Percentiles rank a stretch among this genome's conserved stretches.
These are phyloP conservation scores for Agrotis clavis DNA, from an alignment of 2,888 invertebrate species.

Conservation along the genomic window DNA sequence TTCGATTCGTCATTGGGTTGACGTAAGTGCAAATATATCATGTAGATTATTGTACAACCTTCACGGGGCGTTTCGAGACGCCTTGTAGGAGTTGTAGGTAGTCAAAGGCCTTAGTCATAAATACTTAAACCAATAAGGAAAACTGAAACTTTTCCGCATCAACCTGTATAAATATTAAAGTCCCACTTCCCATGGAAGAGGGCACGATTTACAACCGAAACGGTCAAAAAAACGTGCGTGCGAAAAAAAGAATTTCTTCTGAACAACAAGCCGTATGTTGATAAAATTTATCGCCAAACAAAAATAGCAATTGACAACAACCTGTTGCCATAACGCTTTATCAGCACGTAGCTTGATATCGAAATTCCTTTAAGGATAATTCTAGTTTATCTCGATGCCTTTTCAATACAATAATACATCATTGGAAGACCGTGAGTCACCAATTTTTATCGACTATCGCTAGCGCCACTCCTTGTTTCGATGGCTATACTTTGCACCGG, in stretches of 20 bases:
- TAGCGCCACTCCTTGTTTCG: conserved; percentile 80
- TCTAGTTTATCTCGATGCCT: conserved; percentile 67
- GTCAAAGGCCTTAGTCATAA: conserved; percentile 46
- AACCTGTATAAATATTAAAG: conserved; percentile 29
- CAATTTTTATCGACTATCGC: conserved; percentile 76
- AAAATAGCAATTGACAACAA: conserved; percentile 72
- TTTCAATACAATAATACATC: conserved; percentile 59
- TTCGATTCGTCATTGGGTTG: conserved; percentile 42
- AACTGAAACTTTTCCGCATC: conserved; percentile 33
- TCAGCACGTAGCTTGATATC: conserved; percentile 69
- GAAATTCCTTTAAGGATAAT: conserved; percentile 75
- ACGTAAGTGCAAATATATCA: conserved; percentile 60
- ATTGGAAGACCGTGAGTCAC: conserved; percentile 72
- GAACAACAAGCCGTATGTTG: conserved; percentile 48
- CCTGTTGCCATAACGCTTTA: conserved; percentile 73
- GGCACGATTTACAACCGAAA: conserved; percentile 9
- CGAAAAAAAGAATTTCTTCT: conserved; percentile 23
- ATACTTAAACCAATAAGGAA: conserved; percentile 41
- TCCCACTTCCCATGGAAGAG: neutral
- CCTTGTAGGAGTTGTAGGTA: conserved; percentile 22
- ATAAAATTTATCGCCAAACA: conserved; percentile 68
- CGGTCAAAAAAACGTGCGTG: conserved; percentile 9
- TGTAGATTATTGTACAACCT: conserved; percentile 42
- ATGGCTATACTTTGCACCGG: conserved; percentile 57
- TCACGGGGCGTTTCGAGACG: conserved; percentile 32